Percentiles rank a stretch among this genome's conserved stretches.
These are phyloP conservation scores for Alouatta palliata DNA, from an alignment of 2,113 vertebrate genomes.

Conservation along the genomic window DNA sequence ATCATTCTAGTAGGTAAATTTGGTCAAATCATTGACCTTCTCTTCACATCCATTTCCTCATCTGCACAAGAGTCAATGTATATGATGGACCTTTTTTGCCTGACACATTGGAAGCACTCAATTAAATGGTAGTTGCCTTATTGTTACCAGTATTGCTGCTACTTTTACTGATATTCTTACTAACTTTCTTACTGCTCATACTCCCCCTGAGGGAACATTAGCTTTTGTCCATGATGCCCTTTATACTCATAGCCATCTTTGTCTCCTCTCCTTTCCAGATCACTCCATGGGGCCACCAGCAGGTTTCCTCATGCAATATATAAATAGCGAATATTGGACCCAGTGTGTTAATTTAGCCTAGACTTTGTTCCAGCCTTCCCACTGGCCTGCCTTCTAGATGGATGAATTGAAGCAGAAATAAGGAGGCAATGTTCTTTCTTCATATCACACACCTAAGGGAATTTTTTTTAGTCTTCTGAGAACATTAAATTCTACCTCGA, in stretches of 20 bases:
- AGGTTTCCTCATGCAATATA: conserved; percentile 52
- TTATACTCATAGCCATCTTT: neutral
- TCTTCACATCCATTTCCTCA: neutral
- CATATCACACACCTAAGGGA: conserved; percentile 1
- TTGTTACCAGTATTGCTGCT: neutral
- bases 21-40: neutral
- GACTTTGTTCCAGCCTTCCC: conserved; percentile 4
- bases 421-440: conserved; percentile 41
- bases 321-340: conserved; percentile 48
- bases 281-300: neutral
- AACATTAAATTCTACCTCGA: conserved; percentile 54
- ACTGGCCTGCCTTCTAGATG: conserved; percentile 59
- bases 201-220: neutral
- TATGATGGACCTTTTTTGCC: neutral
- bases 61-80: neutral
- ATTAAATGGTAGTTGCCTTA: neutral
- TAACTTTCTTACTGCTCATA: neutral
- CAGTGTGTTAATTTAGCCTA: conserved; percentile 33
- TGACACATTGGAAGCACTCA: neutral
- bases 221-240: neutral
- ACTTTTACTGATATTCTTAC: neutral
- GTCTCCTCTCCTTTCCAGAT: neutral
- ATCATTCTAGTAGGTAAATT: neutral
- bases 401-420: conserved; percentile 41
- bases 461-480: conserved; percentile 46